These are phyloP conservation scores for Unio delphinus DNA, from an alignment of 2,888 invertebrate species.

Conservation along the genomic window DNA sequence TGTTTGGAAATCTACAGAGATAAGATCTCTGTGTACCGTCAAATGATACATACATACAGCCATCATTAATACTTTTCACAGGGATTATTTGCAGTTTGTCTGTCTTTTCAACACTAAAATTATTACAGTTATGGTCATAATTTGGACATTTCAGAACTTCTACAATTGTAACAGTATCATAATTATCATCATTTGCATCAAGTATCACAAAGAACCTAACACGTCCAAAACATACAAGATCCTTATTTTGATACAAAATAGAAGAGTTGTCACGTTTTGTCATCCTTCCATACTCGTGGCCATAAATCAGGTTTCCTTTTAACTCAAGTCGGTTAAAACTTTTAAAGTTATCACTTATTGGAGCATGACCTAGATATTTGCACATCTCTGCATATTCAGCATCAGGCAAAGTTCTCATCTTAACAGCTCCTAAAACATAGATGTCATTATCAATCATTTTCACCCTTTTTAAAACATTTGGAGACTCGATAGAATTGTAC, in stretches of 20 bases:
- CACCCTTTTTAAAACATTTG: too few relatives aligned
- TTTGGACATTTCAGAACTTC: neutral
- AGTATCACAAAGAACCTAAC: too few relatives aligned
- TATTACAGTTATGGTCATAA: neutral
- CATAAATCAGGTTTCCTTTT: too few relatives aligned
- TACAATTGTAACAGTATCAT: too few relatives aligned
- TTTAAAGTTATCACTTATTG: neutral
- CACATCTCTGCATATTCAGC: neutral
- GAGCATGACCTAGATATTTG: slow-evolving; percentile 2
- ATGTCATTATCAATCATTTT: too few relatives aligned
- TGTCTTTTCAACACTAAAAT: neutral
- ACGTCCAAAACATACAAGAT: neutral
- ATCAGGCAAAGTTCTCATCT: neutral
- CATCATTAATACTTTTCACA: neutral
- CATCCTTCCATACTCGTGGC: slow-evolving; percentile 4
- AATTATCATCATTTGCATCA: too few relatives aligned
- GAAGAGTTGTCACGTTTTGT: slow-evolving; percentile 14
- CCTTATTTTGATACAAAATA: neutral
- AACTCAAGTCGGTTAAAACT: slow-evolving; percentile 3
- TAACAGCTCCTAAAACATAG: too few relatives aligned
- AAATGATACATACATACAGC: neutral
- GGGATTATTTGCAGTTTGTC: neutral
- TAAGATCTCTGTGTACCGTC: neutral
- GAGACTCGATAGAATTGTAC: slow-evolving; percentile 8
- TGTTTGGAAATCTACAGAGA: neutral